phyloP scores from a whole-genome alignment of 2,113 vertebrate genomes.

The Macrotus californicus region DNA sequence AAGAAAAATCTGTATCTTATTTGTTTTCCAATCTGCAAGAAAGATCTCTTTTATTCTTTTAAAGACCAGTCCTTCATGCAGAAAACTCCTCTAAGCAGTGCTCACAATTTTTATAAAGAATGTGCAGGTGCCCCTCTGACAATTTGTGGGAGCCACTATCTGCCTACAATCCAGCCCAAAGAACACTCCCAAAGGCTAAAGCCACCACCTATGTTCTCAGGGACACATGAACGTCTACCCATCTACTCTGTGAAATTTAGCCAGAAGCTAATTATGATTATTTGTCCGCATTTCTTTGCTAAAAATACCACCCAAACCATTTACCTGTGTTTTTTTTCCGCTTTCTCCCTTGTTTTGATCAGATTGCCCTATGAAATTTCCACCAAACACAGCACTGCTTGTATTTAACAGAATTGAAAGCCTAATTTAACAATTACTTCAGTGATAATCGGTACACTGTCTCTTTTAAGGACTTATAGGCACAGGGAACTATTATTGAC shows the following conservation, averaged over 20 bases:
- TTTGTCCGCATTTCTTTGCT: slow-evolving; percentile 35
- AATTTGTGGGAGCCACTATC: slow-evolving; percentile 47
- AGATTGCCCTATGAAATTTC: slow-evolving; percentile 18
- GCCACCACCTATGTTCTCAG: slow-evolving; percentile 33
- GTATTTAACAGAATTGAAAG: slow-evolving; percentile 34
- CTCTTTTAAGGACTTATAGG: not conserved
- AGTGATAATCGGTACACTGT: not conserved
- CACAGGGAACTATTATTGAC: slow-evolving; percentile 32
- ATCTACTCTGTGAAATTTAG: slow-evolving; percentile 58
- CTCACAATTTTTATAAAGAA: slow-evolving; percentile 5
- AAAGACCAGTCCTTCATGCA: slow-evolving; percentile 45
- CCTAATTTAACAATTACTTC: slow-evolving; percentile 45
- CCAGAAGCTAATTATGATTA: slow-evolving; percentile 63
- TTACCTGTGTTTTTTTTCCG: slow-evolving; percentile 37
- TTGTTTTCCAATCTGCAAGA: slow-evolving; percentile 48
- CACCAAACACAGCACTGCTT: slow-evolving; percentile 30
- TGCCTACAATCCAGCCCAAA: not conserved
- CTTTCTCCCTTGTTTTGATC: slow-evolving; percentile 3
- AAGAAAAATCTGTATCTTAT: slow-evolving; percentile 36
- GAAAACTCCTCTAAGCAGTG: not conserved
- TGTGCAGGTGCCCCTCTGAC: slow-evolving; percentile 34
- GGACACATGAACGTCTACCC: not conserved
- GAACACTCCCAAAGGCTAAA: slow-evolving; percentile 43
- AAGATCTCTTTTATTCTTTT: slow-evolving; percentile 36
- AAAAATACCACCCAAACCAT: slow-evolving; percentile 5